A percentile compares a stretch with the other conserved stretches of the same genome.
These are phyloP conservation scores for Gavialis gangeticus DNA, from an alignment of 2,113 vertebrate species.

Conservation along the genomic window DNA sequence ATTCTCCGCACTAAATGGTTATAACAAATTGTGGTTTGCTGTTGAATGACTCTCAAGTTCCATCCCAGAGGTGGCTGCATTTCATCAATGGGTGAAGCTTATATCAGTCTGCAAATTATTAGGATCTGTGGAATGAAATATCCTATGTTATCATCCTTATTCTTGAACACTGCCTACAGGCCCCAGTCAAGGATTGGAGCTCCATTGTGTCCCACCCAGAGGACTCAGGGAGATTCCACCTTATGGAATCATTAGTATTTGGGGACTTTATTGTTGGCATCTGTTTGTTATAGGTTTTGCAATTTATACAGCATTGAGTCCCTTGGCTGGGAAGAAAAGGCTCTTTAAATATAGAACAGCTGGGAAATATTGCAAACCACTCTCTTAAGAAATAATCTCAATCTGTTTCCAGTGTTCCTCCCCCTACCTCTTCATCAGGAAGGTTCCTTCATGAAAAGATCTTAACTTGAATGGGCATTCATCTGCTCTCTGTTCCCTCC, in stretches of 20 bases:
- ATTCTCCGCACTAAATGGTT: conserved; percentile 54
- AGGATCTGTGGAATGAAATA: conserved; percentile 71
- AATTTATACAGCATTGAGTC: conserved; percentile 37
- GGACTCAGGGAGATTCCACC: background rate
- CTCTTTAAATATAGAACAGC: conserved; percentile 14
- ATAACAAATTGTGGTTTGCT: background rate
- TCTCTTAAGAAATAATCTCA: background rate
- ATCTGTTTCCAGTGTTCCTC: background rate
- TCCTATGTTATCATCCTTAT: conserved; percentile 54
- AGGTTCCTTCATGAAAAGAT: background rate
- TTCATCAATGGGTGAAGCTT: conserved; percentile 56
- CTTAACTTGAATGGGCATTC: background rate
- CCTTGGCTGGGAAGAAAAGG: background rate
- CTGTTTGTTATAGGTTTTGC: conserved; percentile 46
- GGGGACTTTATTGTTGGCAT: conserved; percentile 19
- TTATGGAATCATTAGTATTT: conserved; percentile 38
- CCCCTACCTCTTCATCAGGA: background rate
- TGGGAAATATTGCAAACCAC: background rate
- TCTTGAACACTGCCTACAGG: conserved; percentile 56
- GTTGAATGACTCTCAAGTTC: conserved; percentile 7
- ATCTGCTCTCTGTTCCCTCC: background rate
- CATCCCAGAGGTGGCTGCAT: conserved; percentile 64
- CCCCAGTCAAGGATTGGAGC: conserved; percentile 5
- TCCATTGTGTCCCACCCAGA: background rate
- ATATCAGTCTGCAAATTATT: conserved; percentile 69